A percentile compares a stretch with the other conserved stretches of the same genome.
Conservation (phyloP, 1,140 invertebrate species). For the Lordiphosa clarofinis region DNA sequence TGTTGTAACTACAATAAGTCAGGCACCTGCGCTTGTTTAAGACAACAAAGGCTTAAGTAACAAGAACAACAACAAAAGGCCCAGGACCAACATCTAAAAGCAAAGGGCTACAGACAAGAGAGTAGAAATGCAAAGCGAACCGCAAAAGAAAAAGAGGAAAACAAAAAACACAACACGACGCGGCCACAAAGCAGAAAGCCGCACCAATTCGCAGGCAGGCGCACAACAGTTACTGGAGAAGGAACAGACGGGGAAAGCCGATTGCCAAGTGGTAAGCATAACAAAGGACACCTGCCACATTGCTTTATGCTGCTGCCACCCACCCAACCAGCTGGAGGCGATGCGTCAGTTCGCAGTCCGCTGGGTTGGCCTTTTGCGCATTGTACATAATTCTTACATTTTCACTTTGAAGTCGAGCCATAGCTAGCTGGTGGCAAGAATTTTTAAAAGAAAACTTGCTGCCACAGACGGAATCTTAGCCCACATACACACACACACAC, state of each 20-base stretch:
- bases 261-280: conserved; percentile 76
- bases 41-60: conserved; percentile 58
- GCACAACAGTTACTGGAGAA: conserved; percentile 10
- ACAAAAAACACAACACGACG: conserved; percentile 42
- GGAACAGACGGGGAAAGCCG: conserved; percentile 40
- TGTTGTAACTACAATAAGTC: conserved; percentile 33
- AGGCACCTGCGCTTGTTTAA: conserved; percentile 48
- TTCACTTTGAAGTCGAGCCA: conserved; percentile 54
- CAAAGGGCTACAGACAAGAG: conserved; percentile 43
- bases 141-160: conserved; percentile 42
- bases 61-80: conserved; percentile 32
- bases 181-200: conserved; percentile 46
- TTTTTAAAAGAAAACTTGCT: conserved; percentile 31
- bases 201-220: conserved; percentile 13
- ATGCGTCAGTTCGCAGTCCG: conserved; percentile 25
- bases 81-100: conserved; percentile 12
- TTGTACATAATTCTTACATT: conserved; percentile 65
- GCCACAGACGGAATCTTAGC: conserved; percentile 26
- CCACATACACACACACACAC: conserved; percentile 16
- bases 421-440: conserved; percentile 29
- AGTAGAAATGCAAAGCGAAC: conserved; percentile 37
- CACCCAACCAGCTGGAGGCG: conserved; percentile 7
- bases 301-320: conserved; percentile 26
- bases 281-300: conserved; percentile 72
- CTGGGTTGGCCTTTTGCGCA: conserved; percentile 54